phyloP scores from a whole-genome alignment of 2,888 invertebrate species.

The Nematopogon swammerdamellus region DNA sequence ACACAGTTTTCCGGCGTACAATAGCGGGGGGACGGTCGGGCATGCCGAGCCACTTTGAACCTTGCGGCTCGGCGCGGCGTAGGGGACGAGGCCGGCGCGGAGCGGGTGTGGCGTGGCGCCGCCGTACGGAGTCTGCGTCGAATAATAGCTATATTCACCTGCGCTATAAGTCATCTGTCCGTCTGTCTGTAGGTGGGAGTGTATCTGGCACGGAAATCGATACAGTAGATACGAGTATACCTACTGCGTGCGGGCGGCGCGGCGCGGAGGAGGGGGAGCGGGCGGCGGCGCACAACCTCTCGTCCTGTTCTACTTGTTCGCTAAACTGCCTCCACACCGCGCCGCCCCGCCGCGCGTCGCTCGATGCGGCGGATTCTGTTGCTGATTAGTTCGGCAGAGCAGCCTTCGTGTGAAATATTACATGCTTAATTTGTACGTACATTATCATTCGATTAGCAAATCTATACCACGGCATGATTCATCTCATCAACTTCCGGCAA shows the following conservation, averaged over 20 bases:
- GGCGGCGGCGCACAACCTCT: no score
- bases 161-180: neutral
- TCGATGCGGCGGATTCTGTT: no score
- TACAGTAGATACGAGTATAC: neutral
- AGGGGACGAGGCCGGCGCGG: slow-evolving; percentile 29
- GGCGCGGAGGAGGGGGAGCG: neutral
- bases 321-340: no score
- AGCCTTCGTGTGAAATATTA: no score
- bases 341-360: no score
- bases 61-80: slow-evolving; percentile 15
- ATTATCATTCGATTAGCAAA: no score
- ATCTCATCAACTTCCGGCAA: no score
- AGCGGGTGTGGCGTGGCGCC: slow-evolving; percentile 21
- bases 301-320: neutral
- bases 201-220: neutral
- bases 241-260: neutral
- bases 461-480: no score
- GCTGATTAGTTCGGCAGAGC: no score
- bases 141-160: slow-evolving; percentile 6
- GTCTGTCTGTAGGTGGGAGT: neutral
- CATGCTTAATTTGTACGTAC: no score
- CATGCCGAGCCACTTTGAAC: neutral
- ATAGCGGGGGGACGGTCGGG: slow-evolving; percentile 15
- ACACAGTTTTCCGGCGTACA: slow-evolving; percentile 17
- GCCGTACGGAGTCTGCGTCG: slow-evolving; percentile 9